These are phyloP conservation scores for Daboia siamensis DNA, from an alignment of 2,113 vertebrate species.

Conservation along the genomic window DNA sequence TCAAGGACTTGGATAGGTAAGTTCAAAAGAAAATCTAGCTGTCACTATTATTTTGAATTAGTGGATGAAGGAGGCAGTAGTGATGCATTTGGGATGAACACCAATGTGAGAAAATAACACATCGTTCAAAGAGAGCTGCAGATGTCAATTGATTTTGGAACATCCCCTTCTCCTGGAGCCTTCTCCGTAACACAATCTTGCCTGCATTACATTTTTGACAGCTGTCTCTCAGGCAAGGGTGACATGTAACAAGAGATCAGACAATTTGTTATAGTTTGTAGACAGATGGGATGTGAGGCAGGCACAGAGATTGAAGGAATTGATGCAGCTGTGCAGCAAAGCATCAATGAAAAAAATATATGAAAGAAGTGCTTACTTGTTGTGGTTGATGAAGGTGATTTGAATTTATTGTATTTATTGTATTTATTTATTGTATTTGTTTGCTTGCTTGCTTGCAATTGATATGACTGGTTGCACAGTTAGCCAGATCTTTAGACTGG, in stretches of 20 bases:
- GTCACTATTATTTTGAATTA: background rate
- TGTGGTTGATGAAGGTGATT: background rate
- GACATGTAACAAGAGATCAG: conserved; percentile 1
- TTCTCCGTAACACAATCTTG: background rate
- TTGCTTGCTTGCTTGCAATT: background rate
- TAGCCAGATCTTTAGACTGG: background rate
- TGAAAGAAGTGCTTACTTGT: background rate
- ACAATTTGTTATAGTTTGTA: background rate
- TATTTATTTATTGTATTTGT: too few relatives aligned
- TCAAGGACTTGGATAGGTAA: background rate
- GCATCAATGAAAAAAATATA: background rate
- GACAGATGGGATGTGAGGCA: background rate
- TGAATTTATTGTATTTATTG: background rate
- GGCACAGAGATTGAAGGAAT: background rate
- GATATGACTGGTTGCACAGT: background rate
- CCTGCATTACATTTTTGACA: background rate
- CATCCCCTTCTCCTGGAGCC: background rate
- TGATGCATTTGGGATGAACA: background rate
- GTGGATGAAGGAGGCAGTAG: background rate
- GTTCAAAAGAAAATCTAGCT: background rate
- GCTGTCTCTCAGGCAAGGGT: background rate
- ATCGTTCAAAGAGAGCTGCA: background rate
- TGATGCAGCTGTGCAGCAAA: background rate
- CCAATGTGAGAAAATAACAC: background rate
- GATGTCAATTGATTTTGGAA: background rate